Evolutionary conservation across 1,140 invertebrate genomes (phyloP), one percentile per base, ranked within the genome.

Genomic region (Sitobion miscanthi): DNA sequence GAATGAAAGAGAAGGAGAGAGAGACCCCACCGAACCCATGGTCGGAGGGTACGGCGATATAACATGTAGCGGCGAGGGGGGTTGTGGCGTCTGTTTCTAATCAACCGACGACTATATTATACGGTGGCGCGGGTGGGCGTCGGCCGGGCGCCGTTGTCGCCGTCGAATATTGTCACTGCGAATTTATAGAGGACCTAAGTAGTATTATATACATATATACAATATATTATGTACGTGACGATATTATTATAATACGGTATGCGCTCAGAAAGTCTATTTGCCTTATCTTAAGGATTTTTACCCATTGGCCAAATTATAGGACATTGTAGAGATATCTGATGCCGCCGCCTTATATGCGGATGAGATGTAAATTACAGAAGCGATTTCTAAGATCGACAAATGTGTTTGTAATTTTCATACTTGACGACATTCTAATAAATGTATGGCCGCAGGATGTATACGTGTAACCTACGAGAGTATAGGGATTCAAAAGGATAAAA

Each of bases 51-150:
- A 5, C 30, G 42, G 35, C 21, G 62, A 77, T 77, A 77, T 77
- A 77, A 77, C 62, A 77, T 77, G 62, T 17, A 77, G 30, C 14
- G 62, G 62, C 11, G n/a, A 17, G 62, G 62, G 62, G 62, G 62
- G 30, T 77, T 77, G 62, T 77, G 62, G 90, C 62, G 57, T 45
- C 21, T 45, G 69, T 91, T 91, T 91, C 90, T 91, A 91, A 91
- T 91, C 90, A 82, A 82, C 54, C 90, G 90, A 82, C 23, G 62
- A 52, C 62, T 77, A 77, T 77, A n/a, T 77, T 77, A n/a, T 77
- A 77, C 62, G n/a, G 89, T 25, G 89, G 38, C 54, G 89, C 57
- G 54, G 54, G 62, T 77, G 62, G 90, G 90, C 90, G 90, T 91
- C 90, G 62, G 20, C 57, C 35, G 35, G 89, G 89, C 89, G 89